Conservation (phyloP, 2,888 invertebrate species). For the Tipula confusa region DNA sequence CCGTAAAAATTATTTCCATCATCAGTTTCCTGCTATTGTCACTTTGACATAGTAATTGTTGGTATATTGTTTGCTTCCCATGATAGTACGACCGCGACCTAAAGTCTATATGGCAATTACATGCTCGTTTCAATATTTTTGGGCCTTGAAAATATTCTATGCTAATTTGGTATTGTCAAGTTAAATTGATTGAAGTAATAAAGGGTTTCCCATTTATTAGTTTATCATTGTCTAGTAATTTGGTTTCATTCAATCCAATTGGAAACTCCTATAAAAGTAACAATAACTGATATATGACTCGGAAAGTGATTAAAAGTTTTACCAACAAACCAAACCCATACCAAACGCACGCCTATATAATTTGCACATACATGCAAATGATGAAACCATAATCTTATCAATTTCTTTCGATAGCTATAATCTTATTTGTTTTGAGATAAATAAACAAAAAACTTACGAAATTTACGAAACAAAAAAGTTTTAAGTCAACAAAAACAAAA, state of each 20-base stretch:
- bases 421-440: not conserved
- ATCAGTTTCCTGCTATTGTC: not conserved
- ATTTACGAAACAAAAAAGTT: not conserved
- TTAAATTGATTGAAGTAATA: no score
- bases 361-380: not conserved
- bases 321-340: not conserved
- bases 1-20: not conserved
- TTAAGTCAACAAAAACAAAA: not conserved
- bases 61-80: not conserved
- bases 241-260: no score
- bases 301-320: not conserved
- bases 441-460: not conserved
- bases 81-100: not conserved
- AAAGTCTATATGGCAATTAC: not conserved
- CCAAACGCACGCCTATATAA: not conserved
- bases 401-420: not conserved
- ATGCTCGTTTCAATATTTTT: not conserved
- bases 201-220: no score
- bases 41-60: not conserved
- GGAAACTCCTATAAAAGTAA: no score
- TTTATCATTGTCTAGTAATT: no score
- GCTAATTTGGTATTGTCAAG: not conserved
- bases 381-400: not conserved
- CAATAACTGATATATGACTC: no score
- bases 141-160: not conserved